Evolutionary conservation across 2,797 vertebrate genomes (phyloP).

Genomic region (Scleropages formosus): DNA sequence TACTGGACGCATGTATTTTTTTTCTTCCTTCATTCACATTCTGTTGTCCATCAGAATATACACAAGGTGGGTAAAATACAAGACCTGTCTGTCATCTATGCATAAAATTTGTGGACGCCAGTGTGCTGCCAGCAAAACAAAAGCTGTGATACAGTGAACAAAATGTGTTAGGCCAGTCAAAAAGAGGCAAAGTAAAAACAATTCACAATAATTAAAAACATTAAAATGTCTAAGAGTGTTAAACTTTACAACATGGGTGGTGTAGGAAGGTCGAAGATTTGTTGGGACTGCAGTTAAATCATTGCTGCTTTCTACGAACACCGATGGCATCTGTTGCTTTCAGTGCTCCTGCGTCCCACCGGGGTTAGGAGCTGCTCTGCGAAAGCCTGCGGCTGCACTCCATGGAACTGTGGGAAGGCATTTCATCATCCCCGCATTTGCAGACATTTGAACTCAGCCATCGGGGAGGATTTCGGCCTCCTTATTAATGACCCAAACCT

Average conservation of each 20-base stretch:
- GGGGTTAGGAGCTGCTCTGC: constrained; percentile 2
- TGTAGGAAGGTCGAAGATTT: neutral
- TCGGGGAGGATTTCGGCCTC: constrained; percentile 59
- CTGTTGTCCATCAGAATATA: too few relatives aligned
- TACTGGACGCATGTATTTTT: too few relatives aligned
- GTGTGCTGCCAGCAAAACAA: neutral
- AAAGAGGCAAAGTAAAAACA: neutral
- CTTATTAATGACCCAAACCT: constrained; percentile 60
- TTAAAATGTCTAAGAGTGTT: neutral
- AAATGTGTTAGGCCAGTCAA: neutral
- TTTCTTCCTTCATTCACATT: too few relatives aligned
- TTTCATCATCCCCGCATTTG: constrained; percentile 36
- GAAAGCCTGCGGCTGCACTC: constrained; percentile 19
- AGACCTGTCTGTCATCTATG: neutral
- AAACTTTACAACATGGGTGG: neutral
- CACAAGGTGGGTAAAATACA: neutral
- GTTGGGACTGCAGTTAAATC: neutral
- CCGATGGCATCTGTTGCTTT: constrained; percentile 6
- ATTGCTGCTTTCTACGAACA: constrained; percentile 1
- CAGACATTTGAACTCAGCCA: constrained; percentile 44
- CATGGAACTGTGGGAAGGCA: constrained; percentile 31
- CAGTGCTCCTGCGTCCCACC: neutral
- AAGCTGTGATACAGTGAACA: neutral
- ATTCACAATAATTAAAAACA: neutral
- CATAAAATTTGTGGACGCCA: neutral